Percentiles rank a stretch among this genome's conserved stretches.
These are phyloP conservation scores for Formica exsecta DNA, from an alignment of 1,140 invertebrate genomes.

Conservation along the genomic window DNA sequence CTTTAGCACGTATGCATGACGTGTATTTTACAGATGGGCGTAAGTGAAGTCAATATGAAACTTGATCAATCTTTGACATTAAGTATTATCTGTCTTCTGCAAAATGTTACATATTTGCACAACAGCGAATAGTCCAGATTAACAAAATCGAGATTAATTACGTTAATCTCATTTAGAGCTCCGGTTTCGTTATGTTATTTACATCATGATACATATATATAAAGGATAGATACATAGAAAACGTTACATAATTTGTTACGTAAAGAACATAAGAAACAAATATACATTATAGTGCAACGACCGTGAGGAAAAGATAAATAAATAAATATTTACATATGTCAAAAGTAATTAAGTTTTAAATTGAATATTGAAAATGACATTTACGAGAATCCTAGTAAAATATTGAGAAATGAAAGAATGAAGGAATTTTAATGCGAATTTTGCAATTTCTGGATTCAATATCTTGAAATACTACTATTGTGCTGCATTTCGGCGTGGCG, in stretches of 20 bases:
- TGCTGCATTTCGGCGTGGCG: neutral
- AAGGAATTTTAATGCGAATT: neutral
- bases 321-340: too few species aligned
- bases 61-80: conserved; percentile 5
- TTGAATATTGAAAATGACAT: neutral
- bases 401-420: neutral
- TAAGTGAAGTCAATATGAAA: neutral
- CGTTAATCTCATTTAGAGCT: neutral
- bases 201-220: neutral
- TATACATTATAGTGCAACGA: neutral
- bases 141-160: neutral
- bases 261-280: neutral
- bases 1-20: neutral
- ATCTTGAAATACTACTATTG: neutral
- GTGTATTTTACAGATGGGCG: neutral
- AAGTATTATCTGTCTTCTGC: neutral
- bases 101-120: neutral
- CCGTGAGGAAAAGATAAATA: neutral
- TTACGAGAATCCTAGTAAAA: neutral
- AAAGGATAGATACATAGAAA: too few species aligned
- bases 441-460: neutral
- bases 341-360: neutral
- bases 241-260: neutral
- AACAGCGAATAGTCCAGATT: neutral
- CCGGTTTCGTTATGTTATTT: neutral